phyloP scores from a whole-genome alignment of 2,888 invertebrate species.

The Lepidocyrtoides sp. region DNA sequence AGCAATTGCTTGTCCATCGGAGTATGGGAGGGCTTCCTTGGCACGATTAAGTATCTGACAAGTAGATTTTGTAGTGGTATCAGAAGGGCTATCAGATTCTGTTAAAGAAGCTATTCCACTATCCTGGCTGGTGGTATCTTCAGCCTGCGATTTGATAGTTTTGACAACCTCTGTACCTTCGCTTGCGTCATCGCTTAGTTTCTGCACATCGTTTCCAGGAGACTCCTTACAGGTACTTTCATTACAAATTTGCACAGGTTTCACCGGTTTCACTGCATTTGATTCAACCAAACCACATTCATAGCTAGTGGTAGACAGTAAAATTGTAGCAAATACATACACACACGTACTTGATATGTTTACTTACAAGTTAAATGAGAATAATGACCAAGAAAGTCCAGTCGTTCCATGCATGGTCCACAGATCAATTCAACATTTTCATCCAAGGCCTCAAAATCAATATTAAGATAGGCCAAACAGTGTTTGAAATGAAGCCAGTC shows the following conservation, averaged over 20 bases:
- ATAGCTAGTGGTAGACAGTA: neutral
- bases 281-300: neutral
- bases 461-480: constrained; percentile 47
- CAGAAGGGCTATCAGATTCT: constrained; percentile 34
- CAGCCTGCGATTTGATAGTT: constrained; percentile 42
- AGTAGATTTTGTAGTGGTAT: neutral
- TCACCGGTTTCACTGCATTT: neutral
- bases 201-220: neutral
- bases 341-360: too few relatives aligned
- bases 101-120: constrained; percentile 71
- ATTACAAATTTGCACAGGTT: neutral
- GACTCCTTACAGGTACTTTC: constrained; percentile 30
- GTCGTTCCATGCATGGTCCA: constrained; percentile 91
- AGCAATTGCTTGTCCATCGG: constrained; percentile 37
- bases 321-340: too few relatives aligned
- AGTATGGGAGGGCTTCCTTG: constrained; percentile 34
- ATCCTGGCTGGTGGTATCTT: constrained; percentile 61
- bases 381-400: constrained; percentile 92
- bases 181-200: neutral
- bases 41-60: constrained; percentile 31
- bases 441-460: constrained; percentile 85
- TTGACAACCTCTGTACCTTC: neutral
- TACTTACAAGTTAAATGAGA: constrained; percentile 86
- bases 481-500: constrained; percentile 95
- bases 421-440: constrained; percentile 95